Evolutionary conservation across 2,888 invertebrate species (phyloP).

Genomic region (Drosophila parthenogenetica): DNA sequence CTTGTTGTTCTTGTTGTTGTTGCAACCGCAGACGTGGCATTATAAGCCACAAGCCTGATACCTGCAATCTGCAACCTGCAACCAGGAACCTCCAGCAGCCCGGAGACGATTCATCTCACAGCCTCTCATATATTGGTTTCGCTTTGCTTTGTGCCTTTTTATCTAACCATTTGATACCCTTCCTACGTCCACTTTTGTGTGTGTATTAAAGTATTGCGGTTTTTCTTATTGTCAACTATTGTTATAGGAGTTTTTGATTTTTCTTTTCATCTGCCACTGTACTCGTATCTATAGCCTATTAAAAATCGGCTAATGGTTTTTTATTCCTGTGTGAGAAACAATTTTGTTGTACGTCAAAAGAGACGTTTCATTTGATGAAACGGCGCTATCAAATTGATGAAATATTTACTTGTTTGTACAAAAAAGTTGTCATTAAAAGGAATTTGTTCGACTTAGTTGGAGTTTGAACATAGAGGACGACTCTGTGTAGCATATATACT

Average conservation of each 20-base stretch:
- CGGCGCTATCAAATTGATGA: background rate
- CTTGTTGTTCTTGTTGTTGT: constrained; percentile 31
- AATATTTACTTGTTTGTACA: constrained; percentile 4
- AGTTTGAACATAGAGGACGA: too few relatives aligned
- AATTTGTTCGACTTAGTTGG: too few relatives aligned
- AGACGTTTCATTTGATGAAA: constrained; percentile 9
- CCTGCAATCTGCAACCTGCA: constrained; percentile 19
- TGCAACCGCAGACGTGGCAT: constrained; percentile 69
- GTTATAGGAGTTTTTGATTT: constrained; percentile 65
- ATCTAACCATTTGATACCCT: constrained; percentile 55
- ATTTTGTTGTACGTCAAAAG: constrained; percentile 29
- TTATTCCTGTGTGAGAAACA: background rate
- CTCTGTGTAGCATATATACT: too few relatives aligned
- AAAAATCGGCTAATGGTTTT: constrained; percentile 26
- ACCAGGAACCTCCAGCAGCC: constrained; percentile 24
- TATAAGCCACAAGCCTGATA: constrained; percentile 51
- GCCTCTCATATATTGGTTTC: constrained; percentile 49
- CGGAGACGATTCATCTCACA: constrained; percentile 34
- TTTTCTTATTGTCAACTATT: constrained; percentile 68
- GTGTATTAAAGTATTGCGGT: constrained; percentile 67
- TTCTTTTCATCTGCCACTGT: constrained; percentile 15
- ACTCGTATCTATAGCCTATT: constrained; percentile 1
- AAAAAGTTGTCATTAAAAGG: background rate
- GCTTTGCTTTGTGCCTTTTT: constrained; percentile 59
- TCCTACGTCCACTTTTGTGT: constrained; percentile 19